Percentiles rank a stretch among this genome's conserved stretches.
These are phyloP conservation scores for Brachionus rotundiformis DNA, from an alignment of 1,140 invertebrate genomes.

Conservation along the genomic window DNA sequence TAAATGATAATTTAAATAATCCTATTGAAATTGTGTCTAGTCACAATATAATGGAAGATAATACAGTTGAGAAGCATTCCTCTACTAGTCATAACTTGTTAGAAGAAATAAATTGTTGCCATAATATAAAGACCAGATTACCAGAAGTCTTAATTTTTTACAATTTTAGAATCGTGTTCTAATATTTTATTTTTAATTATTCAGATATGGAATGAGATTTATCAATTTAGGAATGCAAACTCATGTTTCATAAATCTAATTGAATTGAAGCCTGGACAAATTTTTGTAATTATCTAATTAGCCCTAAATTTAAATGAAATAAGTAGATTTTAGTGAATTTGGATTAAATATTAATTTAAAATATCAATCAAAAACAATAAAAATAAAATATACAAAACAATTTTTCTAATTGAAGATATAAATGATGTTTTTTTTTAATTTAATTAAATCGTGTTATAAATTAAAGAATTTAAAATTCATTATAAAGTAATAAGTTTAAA, in stretches of 20 bases:
- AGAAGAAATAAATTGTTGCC: not conserved
- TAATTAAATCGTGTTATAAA: too few relatives aligned
- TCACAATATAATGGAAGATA: not conserved
- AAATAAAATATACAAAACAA: too few relatives aligned
- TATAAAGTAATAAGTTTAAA: too few relatives aligned
- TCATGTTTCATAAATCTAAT: conserved; percentile 40
- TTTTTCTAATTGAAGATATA: too few relatives aligned
- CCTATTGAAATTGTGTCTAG: conserved; percentile 11
- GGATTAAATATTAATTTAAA: too few relatives aligned
- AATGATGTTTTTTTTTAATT: too few relatives aligned
- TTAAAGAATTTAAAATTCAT: too few relatives aligned
- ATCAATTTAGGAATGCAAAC: not conserved
- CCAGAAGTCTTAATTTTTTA: not conserved
- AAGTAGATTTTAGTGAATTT: too few relatives aligned
- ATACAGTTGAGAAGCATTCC: too few relatives aligned
- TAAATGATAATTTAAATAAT: not conserved
- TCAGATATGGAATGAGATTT: conserved; percentile 29
- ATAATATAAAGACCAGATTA: not conserved
- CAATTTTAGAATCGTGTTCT: not conserved
- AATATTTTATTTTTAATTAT: not conserved
- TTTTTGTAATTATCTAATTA: conserved; percentile 22
- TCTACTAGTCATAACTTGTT: too few relatives aligned
- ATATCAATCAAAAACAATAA: too few relatives aligned
- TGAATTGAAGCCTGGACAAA: not conserved
- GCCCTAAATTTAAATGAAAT: too few relatives aligned